phyloP scores from a whole-genome alignment of 1,140 invertebrate species.

The Trialeurodes vaporariorum region DNA sequence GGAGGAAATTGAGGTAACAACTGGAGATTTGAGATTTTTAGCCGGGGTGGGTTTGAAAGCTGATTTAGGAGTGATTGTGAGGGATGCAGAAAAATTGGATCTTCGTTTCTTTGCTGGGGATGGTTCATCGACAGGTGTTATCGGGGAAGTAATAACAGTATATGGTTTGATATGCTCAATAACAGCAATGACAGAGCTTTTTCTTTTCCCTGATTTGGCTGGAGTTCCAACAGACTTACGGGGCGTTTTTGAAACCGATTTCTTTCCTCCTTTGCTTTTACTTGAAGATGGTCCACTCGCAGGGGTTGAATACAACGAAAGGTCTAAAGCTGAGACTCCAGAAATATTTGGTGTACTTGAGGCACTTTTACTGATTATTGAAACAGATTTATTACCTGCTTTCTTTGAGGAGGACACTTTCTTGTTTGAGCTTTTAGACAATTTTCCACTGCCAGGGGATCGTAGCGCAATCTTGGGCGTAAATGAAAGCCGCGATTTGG shows the following conservation, averaged over 20 bases:
- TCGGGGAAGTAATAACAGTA: background rate
- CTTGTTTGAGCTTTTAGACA: background rate
- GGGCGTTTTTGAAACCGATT: background rate
- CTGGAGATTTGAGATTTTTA: no score
- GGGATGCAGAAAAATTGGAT: background rate
- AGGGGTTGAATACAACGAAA: background rate
- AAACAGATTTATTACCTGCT: no score
- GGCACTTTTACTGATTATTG: no score
- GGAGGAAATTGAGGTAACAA: background rate
- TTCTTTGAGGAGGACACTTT: no score
- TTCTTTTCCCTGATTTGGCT: background rate
- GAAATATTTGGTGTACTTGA: background rate
- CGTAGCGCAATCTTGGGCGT: background rate
- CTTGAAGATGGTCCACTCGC: background rate
- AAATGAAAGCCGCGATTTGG: background rate
- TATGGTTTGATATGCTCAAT: background rate
- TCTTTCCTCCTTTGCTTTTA: no score
- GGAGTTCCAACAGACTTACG: background rate
- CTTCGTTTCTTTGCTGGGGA: background rate
- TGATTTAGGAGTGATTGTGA: background rate
- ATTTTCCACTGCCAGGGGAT: background rate
- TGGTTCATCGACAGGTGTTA: background rate
- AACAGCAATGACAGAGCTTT: no score
- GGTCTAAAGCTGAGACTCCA: background rate
- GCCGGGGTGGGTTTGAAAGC: no score